phyloP scores from a whole-genome alignment of 2,113 vertebrate species.

The Furnarius figulus region DNA sequence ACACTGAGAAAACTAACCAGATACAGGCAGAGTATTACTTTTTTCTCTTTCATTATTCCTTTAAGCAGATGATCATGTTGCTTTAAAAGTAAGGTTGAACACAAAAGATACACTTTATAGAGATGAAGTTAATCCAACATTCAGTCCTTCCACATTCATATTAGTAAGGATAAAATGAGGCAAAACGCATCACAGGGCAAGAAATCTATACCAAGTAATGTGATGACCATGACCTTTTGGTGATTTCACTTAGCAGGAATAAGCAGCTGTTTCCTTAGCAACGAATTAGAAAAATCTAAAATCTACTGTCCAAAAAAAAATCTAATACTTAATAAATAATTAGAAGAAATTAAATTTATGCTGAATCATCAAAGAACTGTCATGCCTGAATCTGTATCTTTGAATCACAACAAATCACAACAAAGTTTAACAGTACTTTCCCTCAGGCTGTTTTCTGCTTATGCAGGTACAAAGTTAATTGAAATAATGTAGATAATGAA shows the following conservation, averaged over 20 bases:
- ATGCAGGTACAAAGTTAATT: slow-evolving; percentile 62
- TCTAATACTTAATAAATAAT: background rate
- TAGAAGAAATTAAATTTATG: background rate
- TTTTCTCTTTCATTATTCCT: background rate
- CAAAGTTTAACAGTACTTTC: slow-evolving; percentile 42
- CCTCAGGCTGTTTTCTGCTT: slow-evolving; percentile 32
- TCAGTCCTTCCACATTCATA: background rate
- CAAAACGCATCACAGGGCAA: background rate
- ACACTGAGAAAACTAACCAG: background rate
- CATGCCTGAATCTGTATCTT: slow-evolving; percentile 10
- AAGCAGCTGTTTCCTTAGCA: background rate
- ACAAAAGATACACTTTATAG: background rate
- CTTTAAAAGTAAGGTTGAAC: background rate
- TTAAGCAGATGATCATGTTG: background rate
- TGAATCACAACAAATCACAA: slow-evolving; percentile 49
- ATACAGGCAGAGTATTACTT: background rate
- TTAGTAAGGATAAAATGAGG: background rate
- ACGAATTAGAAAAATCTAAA: background rate
- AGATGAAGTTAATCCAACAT: background rate
- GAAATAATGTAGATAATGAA: slow-evolving; percentile 70
- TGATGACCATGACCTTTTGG: accelerated
- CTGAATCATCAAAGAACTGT: background rate
- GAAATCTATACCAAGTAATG: background rate
- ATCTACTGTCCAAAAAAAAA: background rate
- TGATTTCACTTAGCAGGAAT: background rate